A percentile compares a stretch with the other conserved stretches of the same genome.
Conservation (phyloP, 2,113 vertebrate species). For the Macquaria ambigua region DNA sequence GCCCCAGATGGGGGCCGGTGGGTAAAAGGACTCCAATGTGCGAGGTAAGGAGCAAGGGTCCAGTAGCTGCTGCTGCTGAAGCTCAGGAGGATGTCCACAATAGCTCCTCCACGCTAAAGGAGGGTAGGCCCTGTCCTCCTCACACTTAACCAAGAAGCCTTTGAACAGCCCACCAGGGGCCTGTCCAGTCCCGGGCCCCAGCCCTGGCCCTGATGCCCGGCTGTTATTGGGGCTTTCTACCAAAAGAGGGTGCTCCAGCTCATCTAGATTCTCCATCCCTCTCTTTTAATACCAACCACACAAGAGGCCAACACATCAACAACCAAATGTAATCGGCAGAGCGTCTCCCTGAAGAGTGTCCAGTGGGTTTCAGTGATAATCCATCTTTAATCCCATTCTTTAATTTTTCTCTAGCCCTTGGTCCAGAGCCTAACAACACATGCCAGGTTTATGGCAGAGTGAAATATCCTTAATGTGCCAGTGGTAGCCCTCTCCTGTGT, state of each 20-base stretch:
- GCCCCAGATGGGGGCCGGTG: slow-evolving; percentile 81
- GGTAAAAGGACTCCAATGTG: slow-evolving; percentile 82
- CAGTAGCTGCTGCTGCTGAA: slow-evolving; percentile 83
- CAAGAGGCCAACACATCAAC: slow-evolving; percentile 64
- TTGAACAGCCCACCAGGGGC: slow-evolving; percentile 69
- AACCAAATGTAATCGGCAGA: slow-evolving; percentile 54
- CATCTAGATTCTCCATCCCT: slow-evolving; percentile 82
- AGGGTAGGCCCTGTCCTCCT: slow-evolving; percentile 81
- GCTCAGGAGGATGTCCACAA: slow-evolving; percentile 75
- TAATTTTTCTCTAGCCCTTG: slow-evolving; percentile 57
- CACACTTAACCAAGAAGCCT: slow-evolving; percentile 79
- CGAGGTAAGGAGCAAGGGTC: slow-evolving; percentile 83
- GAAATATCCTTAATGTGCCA: slow-evolving; percentile 27
- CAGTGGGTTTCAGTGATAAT: slow-evolving; percentile 70
- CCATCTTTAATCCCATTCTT: slow-evolving; percentile 78
- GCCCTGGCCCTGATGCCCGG: slow-evolving; percentile 25
- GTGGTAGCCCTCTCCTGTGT: neutral
- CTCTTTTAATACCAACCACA: slow-evolving; percentile 39
- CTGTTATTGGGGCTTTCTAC: slow-evolving; percentile 69
- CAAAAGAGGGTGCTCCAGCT: slow-evolving; percentile 86
- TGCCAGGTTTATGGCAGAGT: slow-evolving; percentile 40
- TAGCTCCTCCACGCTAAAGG: slow-evolving; percentile 80
- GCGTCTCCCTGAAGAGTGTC: slow-evolving; percentile 41
- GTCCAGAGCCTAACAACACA: slow-evolving; percentile 41
- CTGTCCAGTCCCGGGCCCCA: slow-evolving; percentile 41